Evolutionary conservation across 2,888 invertebrate genomes (phyloP), one percentile per base, ranked within the genome.

Genomic region (Schizaphis graminum): DNA sequence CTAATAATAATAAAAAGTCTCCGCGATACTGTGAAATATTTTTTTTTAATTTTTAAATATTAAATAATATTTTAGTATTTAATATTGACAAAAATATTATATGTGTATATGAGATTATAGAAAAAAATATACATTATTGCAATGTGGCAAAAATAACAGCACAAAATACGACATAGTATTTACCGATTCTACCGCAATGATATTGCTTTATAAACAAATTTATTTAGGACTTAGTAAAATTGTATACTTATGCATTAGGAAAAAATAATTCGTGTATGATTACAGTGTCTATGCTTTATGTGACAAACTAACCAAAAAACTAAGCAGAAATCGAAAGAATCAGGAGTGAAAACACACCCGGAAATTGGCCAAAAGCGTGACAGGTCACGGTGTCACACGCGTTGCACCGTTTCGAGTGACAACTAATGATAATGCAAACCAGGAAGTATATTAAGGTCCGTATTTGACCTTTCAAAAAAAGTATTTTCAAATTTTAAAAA

Each of bases 21-120:
- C 56, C 10, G 28, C 1, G 21, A 61, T 57, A 61, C 24, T 61
- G 1, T 41, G 44, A 28, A 44, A 61, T 89, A 49, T 77, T 49
- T 49, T 35, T 35, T 67, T 49, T 77, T 91, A 49, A 77, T 77
- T 61, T 91, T 77, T 77, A 89, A 91, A 91, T 77, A 87, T n/a
- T 16, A 53, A 87, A 87, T 87, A 21, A 53, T 11, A 26, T 49
- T 49, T 8, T 24, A 1, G 26, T n/a, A 53, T 53, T 53, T 53
- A 53, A 5, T 53, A 35, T 49, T 77, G 35, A 35, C 67, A 21
- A 21, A 28, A 24, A 91, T 41, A 21, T 53, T 41, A 53, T 53
- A 16, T 53, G 16, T 8, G 0, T 11, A 77, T 35, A 77, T n/a
- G 16, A 35, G 4, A 77, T 77, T 77, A 77, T 10, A 53, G 21